phyloP scores from a whole-genome alignment of 2,113 vertebrate genomes.

The Eretmochelys imbricata region DNA sequence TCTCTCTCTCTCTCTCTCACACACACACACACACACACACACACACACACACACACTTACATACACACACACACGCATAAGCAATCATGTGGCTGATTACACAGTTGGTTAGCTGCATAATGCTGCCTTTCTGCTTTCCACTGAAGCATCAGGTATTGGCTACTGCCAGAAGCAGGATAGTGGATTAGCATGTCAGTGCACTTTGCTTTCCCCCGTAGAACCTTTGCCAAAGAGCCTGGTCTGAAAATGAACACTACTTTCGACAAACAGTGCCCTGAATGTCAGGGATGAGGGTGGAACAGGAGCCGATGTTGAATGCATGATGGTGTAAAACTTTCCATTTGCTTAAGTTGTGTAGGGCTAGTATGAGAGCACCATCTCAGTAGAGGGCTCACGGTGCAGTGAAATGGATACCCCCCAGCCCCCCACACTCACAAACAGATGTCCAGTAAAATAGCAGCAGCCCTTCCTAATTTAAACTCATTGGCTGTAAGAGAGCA shows the following conservation, averaged over 20 bases:
- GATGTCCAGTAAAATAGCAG: too few relatives aligned
- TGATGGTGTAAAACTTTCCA: background rate
- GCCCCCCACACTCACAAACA: too few relatives aligned
- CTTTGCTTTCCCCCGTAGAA: background rate
- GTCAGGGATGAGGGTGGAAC: background rate
- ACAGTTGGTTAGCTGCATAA: background rate
- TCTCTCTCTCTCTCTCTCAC: too few relatives aligned
- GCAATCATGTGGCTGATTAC: background rate
- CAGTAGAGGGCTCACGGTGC: background rate
- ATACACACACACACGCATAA: too few relatives aligned
- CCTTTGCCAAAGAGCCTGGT: background rate
- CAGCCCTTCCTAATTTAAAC: too few relatives aligned
- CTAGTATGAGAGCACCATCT: background rate
- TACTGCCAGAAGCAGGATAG: background rate
- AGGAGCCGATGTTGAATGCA: accelerated
- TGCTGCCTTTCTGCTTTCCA: background rate
- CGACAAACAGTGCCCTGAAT: accelerated
- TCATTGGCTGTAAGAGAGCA: too few relatives aligned
- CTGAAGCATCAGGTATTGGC: background rate
- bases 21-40: too few relatives aligned
- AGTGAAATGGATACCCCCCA: background rate
- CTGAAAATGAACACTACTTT: background rate
- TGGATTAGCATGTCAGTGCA: background rate
- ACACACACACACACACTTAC: too few relatives aligned
- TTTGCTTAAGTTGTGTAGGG: background rate